Percentiles rank a stretch among this genome's conserved stretches.
These are phyloP conservation scores for Proisotoma minuta DNA, from an alignment of 2,888 invertebrate species.

Conservation along the genomic window DNA sequence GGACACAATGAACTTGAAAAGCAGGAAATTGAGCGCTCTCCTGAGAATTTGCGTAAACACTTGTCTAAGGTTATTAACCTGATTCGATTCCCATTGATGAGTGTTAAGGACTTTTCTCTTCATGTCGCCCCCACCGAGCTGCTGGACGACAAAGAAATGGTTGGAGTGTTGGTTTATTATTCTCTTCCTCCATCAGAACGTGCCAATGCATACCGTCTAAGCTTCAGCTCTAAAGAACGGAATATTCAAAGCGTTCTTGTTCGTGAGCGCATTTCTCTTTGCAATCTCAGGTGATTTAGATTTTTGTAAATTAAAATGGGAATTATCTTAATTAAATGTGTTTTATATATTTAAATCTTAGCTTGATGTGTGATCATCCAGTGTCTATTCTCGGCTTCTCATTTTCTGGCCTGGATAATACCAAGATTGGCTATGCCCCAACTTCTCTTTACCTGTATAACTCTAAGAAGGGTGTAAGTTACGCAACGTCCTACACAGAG, in stretches of 20 bases:
- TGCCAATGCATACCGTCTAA: conserved; percentile 34
- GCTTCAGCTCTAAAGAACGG: conserved; percentile 36
- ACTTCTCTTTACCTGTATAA: conserved; percentile 40
- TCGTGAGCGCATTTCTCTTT: conserved; percentile 32
- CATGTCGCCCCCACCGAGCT: conserved; percentile 40
- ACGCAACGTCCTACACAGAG: conserved; percentile 36
- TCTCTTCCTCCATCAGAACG: conserved; percentile 39
- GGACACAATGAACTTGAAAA: conserved; percentile 35
- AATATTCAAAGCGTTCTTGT: conserved; percentile 33
- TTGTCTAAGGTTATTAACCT: conserved; percentile 28
- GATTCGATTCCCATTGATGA: conserved; percentile 41
- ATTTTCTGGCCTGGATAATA: conserved; percentile 38
- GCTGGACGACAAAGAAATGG: conserved; percentile 40
- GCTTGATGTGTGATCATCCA: conserved; percentile 36
- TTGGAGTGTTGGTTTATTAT: conserved; percentile 41
- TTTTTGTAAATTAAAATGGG: conserved; percentile 8
- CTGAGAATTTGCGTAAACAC: conserved; percentile 33
- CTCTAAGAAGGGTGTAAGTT: conserved; percentile 39
- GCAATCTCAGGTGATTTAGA: conserved; percentile 37
- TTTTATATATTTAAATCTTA: conserved; percentile 11
- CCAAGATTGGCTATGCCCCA: conserved; percentile 37
- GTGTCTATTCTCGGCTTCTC: conserved; percentile 37
- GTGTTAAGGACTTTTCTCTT: conserved; percentile 39
- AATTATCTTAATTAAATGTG: background rate
- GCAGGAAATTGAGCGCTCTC: conserved; percentile 26